Evolutionary conservation across 2,113 vertebrate species (phyloP).

Genomic region (Corvus hawaiiensis): DNA sequence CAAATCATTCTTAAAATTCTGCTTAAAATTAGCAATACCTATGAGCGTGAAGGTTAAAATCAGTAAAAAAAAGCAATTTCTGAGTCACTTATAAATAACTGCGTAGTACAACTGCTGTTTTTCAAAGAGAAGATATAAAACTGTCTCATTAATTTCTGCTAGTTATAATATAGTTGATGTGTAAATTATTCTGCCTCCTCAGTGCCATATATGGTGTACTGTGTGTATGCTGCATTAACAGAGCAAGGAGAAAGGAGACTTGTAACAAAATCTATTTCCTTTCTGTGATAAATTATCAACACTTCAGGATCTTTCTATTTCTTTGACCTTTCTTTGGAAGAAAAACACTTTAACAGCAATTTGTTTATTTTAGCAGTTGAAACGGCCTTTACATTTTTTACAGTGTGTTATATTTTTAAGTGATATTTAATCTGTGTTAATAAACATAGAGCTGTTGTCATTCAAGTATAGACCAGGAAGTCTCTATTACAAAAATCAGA

Average conservation of each 20-base stretch:
- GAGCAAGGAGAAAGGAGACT: not conserved
- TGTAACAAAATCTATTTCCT: slow-evolving; percentile 8
- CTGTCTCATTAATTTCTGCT: not conserved
- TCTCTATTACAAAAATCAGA: not conserved
- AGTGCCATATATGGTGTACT: not conserved
- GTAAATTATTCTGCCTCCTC: slow-evolving; percentile 1
- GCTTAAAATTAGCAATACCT: not conserved
- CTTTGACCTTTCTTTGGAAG: not conserved
- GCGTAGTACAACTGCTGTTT: not conserved
- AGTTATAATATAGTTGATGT: not conserved
- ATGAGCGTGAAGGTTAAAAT: not conserved
- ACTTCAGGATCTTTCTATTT: slow-evolving; percentile 5
- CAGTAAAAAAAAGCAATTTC: not conserved
- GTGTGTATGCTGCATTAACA: not conserved
- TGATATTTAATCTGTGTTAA: not conserved
- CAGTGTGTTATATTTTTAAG: not conserved
- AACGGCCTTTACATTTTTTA: not conserved
- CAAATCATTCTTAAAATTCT: not conserved
- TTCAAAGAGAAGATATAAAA: not conserved
- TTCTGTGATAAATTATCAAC: slow-evolving; percentile 1
- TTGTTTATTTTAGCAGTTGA: slow-evolving; percentile 1
- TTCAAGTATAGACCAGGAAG: not conserved
- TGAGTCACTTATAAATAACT: not conserved
- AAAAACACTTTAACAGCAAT: not conserved
- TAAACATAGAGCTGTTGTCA: not conserved